These are phyloP conservation scores for Sebastes oblongus DNA, from an alignment of 2,797 vertebrate species.

Conservation along the genomic window DNA sequence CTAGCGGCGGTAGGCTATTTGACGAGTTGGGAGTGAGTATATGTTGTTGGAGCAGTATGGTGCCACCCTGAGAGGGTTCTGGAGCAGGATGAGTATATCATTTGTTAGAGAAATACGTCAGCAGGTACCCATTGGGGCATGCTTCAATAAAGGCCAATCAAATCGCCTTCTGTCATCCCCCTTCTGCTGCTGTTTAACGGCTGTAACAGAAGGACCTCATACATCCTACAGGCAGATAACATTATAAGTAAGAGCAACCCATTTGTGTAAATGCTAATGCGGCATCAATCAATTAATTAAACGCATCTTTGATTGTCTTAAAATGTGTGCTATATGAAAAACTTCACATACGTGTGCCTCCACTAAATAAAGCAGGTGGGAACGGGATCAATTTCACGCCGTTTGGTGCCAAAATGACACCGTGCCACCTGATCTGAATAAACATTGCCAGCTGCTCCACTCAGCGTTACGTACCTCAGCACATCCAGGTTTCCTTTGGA, in stretches of 20 bases:
- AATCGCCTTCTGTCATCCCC: not conserved
- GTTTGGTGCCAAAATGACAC: constrained; percentile 44
- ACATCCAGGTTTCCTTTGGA: constrained; percentile 22
- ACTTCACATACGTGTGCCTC: not conserved
- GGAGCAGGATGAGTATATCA: constrained; percentile 3
- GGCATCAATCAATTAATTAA: not conserved
- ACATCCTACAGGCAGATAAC: not conserved
- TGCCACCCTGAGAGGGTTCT: not conserved
- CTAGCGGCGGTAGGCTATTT: too few relatives aligned
- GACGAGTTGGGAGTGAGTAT: too few relatives aligned
- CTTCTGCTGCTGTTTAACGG: not conserved
- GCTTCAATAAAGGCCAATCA: not conserved
- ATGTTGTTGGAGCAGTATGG: not conserved
- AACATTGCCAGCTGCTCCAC: constrained; percentile 62
- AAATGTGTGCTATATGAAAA: not conserved
- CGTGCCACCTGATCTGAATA: constrained; percentile 57
- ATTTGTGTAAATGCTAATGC: not conserved
- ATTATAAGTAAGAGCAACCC: not conserved
- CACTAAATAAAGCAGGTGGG: constrained; percentile 40
- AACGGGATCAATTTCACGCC: constrained; percentile 23
- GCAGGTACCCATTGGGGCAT: not conserved
- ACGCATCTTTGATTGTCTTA: constrained; percentile 1
- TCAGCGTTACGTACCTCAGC: constrained; percentile 5
- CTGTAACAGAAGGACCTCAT: not conserved
- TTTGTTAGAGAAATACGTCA: not conserved